Evolutionary conservation across 2,888 invertebrate species (phyloP).

Genomic region (Pachydiplax longipennis): DNA sequence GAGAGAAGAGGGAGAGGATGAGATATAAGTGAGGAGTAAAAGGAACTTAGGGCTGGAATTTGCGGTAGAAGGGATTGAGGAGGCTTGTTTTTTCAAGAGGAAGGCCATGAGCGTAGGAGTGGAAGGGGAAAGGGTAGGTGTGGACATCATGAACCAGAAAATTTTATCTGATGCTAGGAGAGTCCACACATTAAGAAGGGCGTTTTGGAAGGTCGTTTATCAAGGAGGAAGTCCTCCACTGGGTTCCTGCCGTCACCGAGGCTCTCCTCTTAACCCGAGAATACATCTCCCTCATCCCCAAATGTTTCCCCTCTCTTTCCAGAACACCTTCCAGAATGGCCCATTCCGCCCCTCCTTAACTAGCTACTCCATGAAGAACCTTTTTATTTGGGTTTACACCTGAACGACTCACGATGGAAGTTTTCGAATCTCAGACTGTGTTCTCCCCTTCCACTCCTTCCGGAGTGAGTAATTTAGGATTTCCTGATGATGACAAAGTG

Average conservation of each 20-base stretch:
- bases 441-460: no score
- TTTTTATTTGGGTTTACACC: no score
- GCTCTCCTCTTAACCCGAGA: background rate
- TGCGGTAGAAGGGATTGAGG: background rate
- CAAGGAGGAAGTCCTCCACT: conserved; percentile 8
- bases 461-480: no score
- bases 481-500: no score
- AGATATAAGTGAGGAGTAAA: background rate
- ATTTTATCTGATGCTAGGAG: conserved; percentile 19
- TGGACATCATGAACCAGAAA: conserved; percentile 31
- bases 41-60: background rate
- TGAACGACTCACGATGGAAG: no score
- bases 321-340: background rate
- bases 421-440: no score
- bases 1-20: background rate
- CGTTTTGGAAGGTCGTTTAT: conserved; percentile 30
- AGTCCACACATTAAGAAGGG: conserved; percentile 33
- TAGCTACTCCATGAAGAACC: background rate
- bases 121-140: background rate
- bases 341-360: background rate
- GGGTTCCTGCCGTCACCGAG: background rate
- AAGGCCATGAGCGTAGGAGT: background rate
- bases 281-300: background rate
- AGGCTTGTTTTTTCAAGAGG: background rate
- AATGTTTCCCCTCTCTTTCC: background rate